Evolutionary conservation across 2,113 vertebrate species (phyloP).

Genomic region (Neopipo cinnamomea): DNA sequence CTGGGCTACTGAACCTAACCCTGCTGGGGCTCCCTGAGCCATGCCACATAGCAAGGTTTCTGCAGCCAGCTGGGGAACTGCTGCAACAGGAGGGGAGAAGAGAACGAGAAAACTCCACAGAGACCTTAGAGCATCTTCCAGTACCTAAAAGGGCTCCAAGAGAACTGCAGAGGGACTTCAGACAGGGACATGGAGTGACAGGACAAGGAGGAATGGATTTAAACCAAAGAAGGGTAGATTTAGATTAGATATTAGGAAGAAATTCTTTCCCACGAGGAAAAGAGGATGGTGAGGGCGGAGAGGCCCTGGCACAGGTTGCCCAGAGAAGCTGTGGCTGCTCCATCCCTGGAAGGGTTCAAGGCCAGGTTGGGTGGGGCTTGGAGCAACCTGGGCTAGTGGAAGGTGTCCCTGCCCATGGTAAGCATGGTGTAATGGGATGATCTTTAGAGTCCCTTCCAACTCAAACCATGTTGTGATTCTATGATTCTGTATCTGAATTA

Average conservation of each 20-base stretch:
- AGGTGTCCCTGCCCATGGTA: neutral
- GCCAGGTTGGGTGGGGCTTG: rapidly evolving
- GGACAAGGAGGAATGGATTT: neutral
- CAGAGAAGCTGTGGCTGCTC: neutral
- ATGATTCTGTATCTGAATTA: neutral
- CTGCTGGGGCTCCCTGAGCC: neutral
- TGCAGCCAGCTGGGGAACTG: neutral
- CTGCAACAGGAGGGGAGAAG: neutral
- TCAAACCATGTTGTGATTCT: neutral
- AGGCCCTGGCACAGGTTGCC: neutral
- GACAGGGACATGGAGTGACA: neutral
- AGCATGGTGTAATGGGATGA: neutral
- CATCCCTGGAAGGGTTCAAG: neutral
- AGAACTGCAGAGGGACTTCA: neutral
- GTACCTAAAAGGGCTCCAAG: neutral
- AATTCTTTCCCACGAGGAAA: neutral
- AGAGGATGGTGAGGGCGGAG: neutral
- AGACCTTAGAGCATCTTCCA: neutral
- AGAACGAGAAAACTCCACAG: neutral
- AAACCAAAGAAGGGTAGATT: neutral
- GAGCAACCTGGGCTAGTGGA: neutral
- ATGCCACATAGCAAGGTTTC: neutral
- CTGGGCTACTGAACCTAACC: too few species aligned
- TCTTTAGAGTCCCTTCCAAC: neutral
- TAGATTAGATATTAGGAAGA: neutral